phyloP scores from a whole-genome alignment of 2,888 invertebrate species.

The Tuta absoluta region DNA sequence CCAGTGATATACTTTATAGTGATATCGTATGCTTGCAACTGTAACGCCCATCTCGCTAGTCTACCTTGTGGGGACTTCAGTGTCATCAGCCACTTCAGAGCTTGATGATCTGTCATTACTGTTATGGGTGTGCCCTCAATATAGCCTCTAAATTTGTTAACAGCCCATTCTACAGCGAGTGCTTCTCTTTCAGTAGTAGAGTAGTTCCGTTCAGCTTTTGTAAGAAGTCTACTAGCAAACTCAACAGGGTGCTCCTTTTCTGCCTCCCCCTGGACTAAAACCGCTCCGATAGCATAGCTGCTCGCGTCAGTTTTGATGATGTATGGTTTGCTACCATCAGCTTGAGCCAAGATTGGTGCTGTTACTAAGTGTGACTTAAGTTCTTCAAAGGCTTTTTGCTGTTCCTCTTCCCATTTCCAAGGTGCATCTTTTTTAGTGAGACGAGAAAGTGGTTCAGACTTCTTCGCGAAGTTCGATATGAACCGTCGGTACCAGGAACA shows the following conservation, averaged over 20 bases:
- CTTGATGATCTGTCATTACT: constrained; percentile 30
- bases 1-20: constrained; percentile 27
- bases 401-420: constrained; percentile 20
- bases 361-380: constrained; percentile 12
- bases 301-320: constrained; percentile 36
- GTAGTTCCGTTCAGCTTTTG: constrained; percentile 52
- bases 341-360: constrained; percentile 31
- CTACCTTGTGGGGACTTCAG: constrained; percentile 50
- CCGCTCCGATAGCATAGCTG: constrained; percentile 42
- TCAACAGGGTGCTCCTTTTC: constrained; percentile 37
- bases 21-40: constrained; percentile 42
- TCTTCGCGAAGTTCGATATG: constrained; percentile 30
- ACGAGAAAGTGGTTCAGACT: constrained; percentile 33
- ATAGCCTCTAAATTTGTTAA: constrained; percentile 25
- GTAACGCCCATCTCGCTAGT: too few relatives aligned
- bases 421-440: constrained; percentile 30
- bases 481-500: constrained; percentile 37
- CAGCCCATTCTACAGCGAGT: constrained; percentile 29
- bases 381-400: not conserved
- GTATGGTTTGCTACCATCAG: constrained; percentile 29
- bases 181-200: constrained; percentile 60
- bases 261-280: constrained; percentile 39
- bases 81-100: constrained; percentile 35
- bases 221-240: constrained; percentile 39
- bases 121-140: constrained; percentile 26